phyloP scores from a whole-genome alignment of 1,140 invertebrate genomes.

The Meloidogyne exigua region DNA sequence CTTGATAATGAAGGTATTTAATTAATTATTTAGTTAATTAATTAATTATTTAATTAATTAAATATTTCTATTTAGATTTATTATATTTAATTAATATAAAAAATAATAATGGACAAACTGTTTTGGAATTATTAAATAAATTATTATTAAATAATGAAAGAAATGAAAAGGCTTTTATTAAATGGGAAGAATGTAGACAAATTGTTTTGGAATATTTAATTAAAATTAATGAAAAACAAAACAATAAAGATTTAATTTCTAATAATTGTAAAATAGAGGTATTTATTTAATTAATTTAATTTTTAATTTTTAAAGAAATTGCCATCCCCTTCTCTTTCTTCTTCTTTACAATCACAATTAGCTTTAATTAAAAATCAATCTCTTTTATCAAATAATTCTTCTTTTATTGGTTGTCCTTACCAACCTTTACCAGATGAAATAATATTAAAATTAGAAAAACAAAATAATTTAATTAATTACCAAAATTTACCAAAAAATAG shows the following conservation, averaged over 20 bases:
- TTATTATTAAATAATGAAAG: background rate
- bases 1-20: slow-evolving; percentile 69
- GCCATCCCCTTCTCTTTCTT: no score
- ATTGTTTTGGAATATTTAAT: background rate
- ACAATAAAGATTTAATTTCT: background rate
- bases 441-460: background rate
- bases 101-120: slow-evolving; percentile 10
- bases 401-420: slow-evolving; percentile 8
- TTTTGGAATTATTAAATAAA: slow-evolving; percentile 9
- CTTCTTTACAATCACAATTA: no score
- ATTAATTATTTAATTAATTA: no score
- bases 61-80: no score
- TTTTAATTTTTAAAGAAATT: no score
- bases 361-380: no score
- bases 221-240: background rate
- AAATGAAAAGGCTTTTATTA: background rate
- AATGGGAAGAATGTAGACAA: background rate
- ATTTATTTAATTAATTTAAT: no score
- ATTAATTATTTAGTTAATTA: background rate
- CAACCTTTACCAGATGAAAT: slow-evolving; percentile 20
- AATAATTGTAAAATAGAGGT: no score
- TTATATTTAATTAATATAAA: background rate
- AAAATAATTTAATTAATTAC: slow-evolving; percentile 1
- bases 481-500: slow-evolving; percentile 35
- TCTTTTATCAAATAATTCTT: no score